Percentiles rank a stretch among this genome's conserved stretches.
Conservation (phyloP, 2,888 invertebrate genomes). For the Lordiphosa andalusiaca region DNA sequence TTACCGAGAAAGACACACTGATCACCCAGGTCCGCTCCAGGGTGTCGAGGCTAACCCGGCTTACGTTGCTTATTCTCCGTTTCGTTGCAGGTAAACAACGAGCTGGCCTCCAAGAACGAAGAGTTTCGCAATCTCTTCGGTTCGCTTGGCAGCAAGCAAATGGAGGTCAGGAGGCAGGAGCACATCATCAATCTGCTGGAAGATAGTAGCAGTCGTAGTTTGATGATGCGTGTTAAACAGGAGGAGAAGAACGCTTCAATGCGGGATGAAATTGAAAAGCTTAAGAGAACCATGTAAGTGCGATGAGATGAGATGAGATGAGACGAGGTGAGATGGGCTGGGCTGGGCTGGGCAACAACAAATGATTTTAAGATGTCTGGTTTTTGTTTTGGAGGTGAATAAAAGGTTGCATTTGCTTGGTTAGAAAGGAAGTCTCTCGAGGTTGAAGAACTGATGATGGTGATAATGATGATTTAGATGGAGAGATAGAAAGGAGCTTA, state of each 20-base stretch:
- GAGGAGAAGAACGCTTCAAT: slow-evolving; percentile 71
- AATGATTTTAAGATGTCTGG: too few species aligned
- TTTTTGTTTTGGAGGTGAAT: too few species aligned
- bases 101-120: slow-evolving; percentile 67
- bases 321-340: too few species aligned
- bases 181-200: slow-evolving; percentile 74
- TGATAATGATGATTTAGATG: too few species aligned
- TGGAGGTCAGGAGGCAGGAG: slow-evolving; percentile 68
- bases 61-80: neutral
- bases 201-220: slow-evolving; percentile 67
- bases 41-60: neutral
- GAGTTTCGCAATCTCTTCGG: slow-evolving; percentile 70
- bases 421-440: too few species aligned
- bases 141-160: slow-evolving; percentile 66
- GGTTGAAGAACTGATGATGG: too few species aligned
- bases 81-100: slow-evolving; percentile 61
- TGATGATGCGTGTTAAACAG: slow-evolving; percentile 67
- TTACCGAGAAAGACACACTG: slow-evolving; percentile 54
- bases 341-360: neutral
- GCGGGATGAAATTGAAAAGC: slow-evolving; percentile 60
- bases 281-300: slow-evolving; percentile 76
- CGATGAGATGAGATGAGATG: neutral
- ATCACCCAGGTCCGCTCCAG: slow-evolving; percentile 44
- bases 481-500: too few species aligned
- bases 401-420: too few species aligned